These are phyloP conservation scores for Cosmopolites sordidus DNA, from an alignment of 2,888 invertebrate genomes.

Conservation along the genomic window DNA sequence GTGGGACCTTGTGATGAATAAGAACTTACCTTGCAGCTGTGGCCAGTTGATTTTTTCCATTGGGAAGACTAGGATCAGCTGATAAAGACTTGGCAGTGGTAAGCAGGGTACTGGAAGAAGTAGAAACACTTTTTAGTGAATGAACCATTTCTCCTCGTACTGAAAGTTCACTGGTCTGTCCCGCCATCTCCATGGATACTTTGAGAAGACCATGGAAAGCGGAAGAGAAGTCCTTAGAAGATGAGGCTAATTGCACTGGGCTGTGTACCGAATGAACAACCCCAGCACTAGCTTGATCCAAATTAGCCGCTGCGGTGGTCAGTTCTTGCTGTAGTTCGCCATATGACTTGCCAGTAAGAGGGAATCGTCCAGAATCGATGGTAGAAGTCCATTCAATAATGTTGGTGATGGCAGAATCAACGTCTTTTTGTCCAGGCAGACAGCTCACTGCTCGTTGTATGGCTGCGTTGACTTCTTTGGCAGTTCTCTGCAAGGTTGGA, in stretches of 20 bases:
- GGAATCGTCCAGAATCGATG: slow-evolving; percentile 70
- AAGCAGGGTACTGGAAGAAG: slow-evolving; percentile 79
- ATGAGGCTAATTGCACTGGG: slow-evolving; percentile 65
- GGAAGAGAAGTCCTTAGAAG: slow-evolving; percentile 72
- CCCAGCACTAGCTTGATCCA: slow-evolving; percentile 79
- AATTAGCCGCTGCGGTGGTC: slow-evolving; percentile 74
- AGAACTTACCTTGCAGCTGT: slow-evolving; percentile 60
- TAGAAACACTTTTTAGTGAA: slow-evolving; percentile 82
- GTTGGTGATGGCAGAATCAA: slow-evolving; percentile 82
- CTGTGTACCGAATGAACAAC: slow-evolving; percentile 74
- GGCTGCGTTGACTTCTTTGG: slow-evolving; percentile 61
- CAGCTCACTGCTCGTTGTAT: slow-evolving; percentile 73
- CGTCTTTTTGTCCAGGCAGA: slow-evolving; percentile 88
- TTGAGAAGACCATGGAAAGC: slow-evolving; percentile 75
- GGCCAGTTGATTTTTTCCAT: slow-evolving; percentile 83
- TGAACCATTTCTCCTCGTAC: slow-evolving; percentile 69
- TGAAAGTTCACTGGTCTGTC: slow-evolving; percentile 70
- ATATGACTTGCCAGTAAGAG: slow-evolving; percentile 67
- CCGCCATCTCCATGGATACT: slow-evolving; percentile 81
- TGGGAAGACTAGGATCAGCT: slow-evolving; percentile 84
- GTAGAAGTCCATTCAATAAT: slow-evolving; percentile 74
- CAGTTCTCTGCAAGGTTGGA: slow-evolving; percentile 66
- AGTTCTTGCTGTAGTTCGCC: slow-evolving; percentile 82
- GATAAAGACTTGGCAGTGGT: slow-evolving; percentile 85
- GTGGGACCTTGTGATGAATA: no score